Conservation (phyloP, 2,888 invertebrate genomes). For the Pheosia tremula region DNA sequence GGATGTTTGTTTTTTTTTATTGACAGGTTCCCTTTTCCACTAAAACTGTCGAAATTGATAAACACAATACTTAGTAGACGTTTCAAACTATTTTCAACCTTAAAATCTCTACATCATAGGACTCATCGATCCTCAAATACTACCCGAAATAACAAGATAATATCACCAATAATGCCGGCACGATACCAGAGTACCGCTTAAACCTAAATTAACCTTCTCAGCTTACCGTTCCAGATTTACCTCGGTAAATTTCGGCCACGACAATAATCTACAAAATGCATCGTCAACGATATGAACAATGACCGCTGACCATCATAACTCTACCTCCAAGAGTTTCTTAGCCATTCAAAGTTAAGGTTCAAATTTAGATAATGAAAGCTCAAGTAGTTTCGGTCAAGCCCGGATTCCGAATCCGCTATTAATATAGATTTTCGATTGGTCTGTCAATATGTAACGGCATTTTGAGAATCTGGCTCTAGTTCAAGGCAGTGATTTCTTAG, state of each 20-base stretch:
- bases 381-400: conserved; percentile 37
- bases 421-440: conserved; percentile 62
- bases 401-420: conserved; percentile 57
- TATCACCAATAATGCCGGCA: conserved; percentile 35
- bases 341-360: conserved; percentile 9
- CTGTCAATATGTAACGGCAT: conserved; percentile 53
- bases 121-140: conserved; percentile 15
- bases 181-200: conserved; percentile 49
- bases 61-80: too few species aligned
- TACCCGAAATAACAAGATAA: conserved; percentile 25
- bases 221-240: conserved; percentile 49
- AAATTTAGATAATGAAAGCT: conserved; percentile 20
- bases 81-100: neutral
- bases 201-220: conserved; percentile 61
- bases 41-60: too few species aligned
- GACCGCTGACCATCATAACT: conserved; percentile 35
- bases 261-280: conserved; percentile 67
- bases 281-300: conserved; percentile 55
- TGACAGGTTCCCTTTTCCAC: too few species aligned
- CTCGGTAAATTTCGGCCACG: conserved; percentile 55
- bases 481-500: conserved; percentile 21
- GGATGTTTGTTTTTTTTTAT: too few species aligned
- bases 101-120: neutral
- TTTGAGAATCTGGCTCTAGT: conserved; percentile 38
- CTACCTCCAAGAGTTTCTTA: conserved; percentile 24